phyloP scores from a whole-genome alignment of 2,113 vertebrate genomes.

The Dasypus novemcinctus region DNA sequence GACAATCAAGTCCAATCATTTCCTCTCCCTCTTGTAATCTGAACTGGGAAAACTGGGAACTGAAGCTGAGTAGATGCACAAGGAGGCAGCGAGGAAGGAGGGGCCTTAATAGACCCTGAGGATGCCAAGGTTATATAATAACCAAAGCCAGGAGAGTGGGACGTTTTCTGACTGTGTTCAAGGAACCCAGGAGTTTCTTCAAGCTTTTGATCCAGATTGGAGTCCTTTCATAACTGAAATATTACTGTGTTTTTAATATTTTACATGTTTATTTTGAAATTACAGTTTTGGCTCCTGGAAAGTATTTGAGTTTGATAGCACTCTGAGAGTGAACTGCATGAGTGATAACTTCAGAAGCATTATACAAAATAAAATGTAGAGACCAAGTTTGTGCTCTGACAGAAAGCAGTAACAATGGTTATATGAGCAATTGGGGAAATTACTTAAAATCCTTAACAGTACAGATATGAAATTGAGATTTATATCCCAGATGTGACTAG shows the following conservation, averaged over 20 bases:
- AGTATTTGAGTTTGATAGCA: not conserved
- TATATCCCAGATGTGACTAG: not conserved
- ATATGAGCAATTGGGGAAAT: not conserved
- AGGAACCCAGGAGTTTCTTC: not conserved
- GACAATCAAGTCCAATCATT: not conserved
- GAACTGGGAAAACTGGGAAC: not conserved
- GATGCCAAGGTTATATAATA: not conserved
- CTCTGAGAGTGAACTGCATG: not conserved
- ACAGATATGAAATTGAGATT: not conserved
- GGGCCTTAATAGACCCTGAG: not conserved
- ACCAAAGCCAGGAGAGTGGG: not conserved
- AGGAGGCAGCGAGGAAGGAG: not conserved
- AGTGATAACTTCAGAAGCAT: not conserved
- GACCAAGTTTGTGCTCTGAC: not conserved
- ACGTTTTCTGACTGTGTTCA: not conserved
- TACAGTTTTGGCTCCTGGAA: not conserved
- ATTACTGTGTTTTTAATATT: not conserved
- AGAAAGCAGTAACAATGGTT: not conserved
- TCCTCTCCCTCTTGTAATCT: not conserved
- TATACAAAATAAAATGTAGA: not conserved
- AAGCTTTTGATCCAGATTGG: not conserved
- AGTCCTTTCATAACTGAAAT: not conserved
- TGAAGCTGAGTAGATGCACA: not conserved
- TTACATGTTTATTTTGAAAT: slow-evolving; percentile 19
- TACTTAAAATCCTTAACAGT: slow-evolving; percentile 2